Percentiles rank a stretch among this genome's conserved stretches.
Conservation (phyloP, 2,797 vertebrate species). For the Saxicola maurus region DNA sequence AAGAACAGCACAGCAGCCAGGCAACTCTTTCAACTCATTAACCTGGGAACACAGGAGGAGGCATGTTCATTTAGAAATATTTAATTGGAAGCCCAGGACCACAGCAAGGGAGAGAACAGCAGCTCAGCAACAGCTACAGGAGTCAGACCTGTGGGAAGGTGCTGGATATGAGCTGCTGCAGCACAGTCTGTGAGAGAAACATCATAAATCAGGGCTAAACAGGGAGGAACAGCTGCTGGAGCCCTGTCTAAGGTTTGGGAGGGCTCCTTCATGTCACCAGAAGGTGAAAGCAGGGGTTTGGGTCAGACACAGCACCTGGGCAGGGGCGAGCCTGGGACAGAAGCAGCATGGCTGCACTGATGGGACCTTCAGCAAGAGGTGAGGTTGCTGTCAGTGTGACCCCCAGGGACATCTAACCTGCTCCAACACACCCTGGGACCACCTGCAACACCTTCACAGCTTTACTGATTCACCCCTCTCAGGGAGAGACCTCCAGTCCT, state of each 20-base stretch:
- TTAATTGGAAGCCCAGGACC: background rate
- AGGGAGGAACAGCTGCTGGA: background rate
- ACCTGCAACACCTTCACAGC: background rate
- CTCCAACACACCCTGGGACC: background rate
- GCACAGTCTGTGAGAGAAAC: background rate
- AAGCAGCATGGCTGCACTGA: background rate
- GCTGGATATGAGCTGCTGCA: background rate
- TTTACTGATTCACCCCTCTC: background rate
- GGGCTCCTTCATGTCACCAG: background rate
- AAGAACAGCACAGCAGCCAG: background rate
- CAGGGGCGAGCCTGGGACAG: accelerated
- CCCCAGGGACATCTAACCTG: background rate
- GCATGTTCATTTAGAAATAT: background rate
- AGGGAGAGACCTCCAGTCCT: background rate
- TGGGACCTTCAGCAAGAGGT: background rate
- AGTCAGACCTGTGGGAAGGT: background rate
- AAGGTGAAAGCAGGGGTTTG: background rate
- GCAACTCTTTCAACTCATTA: background rate
- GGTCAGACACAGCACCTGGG: no score
- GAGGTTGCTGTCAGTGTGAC: background rate
- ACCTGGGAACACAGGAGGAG: background rate
- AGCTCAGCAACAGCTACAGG: background rate
- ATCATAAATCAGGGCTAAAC: background rate
- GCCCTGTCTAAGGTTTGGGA: background rate
- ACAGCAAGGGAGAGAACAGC: background rate